Evolutionary conservation across 2,797 vertebrate species (phyloP), one percentile per base, ranked within the genome.

Genomic region (Chloroceryle amazona): DNA sequence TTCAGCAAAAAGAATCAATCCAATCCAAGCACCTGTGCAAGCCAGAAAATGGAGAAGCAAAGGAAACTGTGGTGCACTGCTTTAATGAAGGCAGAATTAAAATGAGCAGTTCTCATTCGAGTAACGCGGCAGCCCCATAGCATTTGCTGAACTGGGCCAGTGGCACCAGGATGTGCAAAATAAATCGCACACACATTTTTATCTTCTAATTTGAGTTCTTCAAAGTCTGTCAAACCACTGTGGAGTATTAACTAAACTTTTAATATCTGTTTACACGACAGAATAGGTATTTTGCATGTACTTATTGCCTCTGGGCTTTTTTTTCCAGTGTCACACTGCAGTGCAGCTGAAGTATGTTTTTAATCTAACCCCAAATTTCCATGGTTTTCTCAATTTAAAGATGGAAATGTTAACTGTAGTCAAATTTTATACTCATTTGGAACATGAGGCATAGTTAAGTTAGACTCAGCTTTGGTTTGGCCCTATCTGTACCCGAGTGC

Each of bases 361-460:
- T 49, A 35, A 37, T 78, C 21, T 18, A 91, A 28, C 23, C 39
- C 66, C 18, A 75, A 62, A 39, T 82, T 95, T 81, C 52, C 22
- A 39, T 85, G 18, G 23, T 84, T 66, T 91, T 70, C 83, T 82
- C 74, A 92, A 95, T 42, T 90, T 35, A 81, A 95, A 95, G 47
- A 49, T 84, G 89, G 67, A 92, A 91, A 92, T 49, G 25, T 95
- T 92, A 79, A 83, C 39, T 61, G 52, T 76, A 75, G 73, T 94
- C 89, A 94, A 60, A 86, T 74, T 82, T 95, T 93, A 31, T 71
- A 52, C 74, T 78, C 60, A 29, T 91, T 92, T 93, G n/a, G 65
- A 97, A 88, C 91, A 90, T 88, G 81, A 87, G 60, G 71, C 73
- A 54, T 49, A 81, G 92, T 94, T 96, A 94, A 65, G 39, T 95